Evolutionary conservation across 1,140 invertebrate species (phyloP), one percentile per base, ranked within the genome.

Genomic region (Caenorhabditis elegans): DNA sequence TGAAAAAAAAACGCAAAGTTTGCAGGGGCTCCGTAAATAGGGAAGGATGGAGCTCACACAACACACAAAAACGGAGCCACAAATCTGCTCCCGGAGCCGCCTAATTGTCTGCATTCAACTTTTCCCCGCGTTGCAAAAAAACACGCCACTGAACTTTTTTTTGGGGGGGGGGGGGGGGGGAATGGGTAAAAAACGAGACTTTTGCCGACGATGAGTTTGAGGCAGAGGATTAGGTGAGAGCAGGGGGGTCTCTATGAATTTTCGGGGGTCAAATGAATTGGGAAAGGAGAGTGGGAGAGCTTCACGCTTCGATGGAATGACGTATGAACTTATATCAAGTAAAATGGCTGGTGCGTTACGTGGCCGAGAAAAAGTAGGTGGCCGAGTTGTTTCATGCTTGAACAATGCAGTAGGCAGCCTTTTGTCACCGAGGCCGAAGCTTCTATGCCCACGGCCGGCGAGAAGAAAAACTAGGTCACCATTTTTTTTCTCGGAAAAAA

Each of bases 71-170:
- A 26, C 8, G 5, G 26, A 34, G 34, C 1, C 11, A n/a, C 34
- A 19, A 70, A 39, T 39, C 34, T 39, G 31, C 22, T 39, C n/a
- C n/a, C n/a, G 60, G 60, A 39, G 60, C 60, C 60, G 60, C 60
- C 34, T 70, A 70, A 70, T 70, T 70, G 60, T 70, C 60, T 39
- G 60, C 60, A 70, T 70, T 70, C 60, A 70, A 70, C 60, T 70
- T 24, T 70, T 34, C n/a, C 6, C 55, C 31, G 11, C 55, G 39
- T 8, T 19, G n/a, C 31, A 34, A n/a, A 5, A 60, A 60, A 43
- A 24, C 19, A 17, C 28, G 10, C 5, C 22, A 51, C 15, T 70
- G 60, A 70, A 39, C 60, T 70, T 70, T 65, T 17, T 65, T 17
- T 11, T 8, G 11, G 26, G 26, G 26, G 22, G n/a, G n/a, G n/a